Evolutionary conservation across 23 tunicate genomes (phyloP), one percentile per base, ranked within the genome.

Genomic region (Trididemnum nubilum): DNA sequence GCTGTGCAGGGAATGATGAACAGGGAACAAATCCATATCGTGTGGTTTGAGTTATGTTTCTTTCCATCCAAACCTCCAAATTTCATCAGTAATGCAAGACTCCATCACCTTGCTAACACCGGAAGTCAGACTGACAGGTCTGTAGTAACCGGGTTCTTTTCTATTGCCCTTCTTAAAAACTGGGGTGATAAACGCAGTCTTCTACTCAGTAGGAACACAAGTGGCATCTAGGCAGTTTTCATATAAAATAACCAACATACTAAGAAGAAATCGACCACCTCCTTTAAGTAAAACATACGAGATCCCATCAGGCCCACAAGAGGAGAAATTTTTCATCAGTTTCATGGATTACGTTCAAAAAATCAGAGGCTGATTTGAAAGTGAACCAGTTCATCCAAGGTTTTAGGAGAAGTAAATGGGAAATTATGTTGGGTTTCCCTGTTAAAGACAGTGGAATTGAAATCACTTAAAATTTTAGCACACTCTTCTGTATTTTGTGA

Each of bases 61-160:
- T 9, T 12, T 49, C 57, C 12, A 18, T 9, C 57, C 57, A 49
- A 49, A 49, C 57, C 18, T 49, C 57, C 57, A 49, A 12, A 49
- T 12, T 25, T 7, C 77, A 7, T 72, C 32, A 7, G 58, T 12
- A 9, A 72, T 31, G 9, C 50, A 30, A 29, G 50, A 21, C 31
- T 72, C 77, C 77, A 72, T 30, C 15, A 72, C 18, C n/a, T 72
- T 72, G 57, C 57, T 9, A 9, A 49, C 57, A 49, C 57, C 12
- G n/a, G 30, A 24, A 12, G 71, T 64, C n/a, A 64, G 71, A 23
- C 30, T 24, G 28, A 64, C 71, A 12, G 71, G 71, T 25, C 71
- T 25, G 23, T 64, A 64, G 22, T 64, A 12, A 7, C n/a, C 23
- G 15, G 71, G 71, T 25, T 64, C 71, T 25, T 64, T 24, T 9